These are phyloP conservation scores for Cromileptes altivelis DNA, from an alignment of 2,113 vertebrate species.

Conservation along the genomic window DNA sequence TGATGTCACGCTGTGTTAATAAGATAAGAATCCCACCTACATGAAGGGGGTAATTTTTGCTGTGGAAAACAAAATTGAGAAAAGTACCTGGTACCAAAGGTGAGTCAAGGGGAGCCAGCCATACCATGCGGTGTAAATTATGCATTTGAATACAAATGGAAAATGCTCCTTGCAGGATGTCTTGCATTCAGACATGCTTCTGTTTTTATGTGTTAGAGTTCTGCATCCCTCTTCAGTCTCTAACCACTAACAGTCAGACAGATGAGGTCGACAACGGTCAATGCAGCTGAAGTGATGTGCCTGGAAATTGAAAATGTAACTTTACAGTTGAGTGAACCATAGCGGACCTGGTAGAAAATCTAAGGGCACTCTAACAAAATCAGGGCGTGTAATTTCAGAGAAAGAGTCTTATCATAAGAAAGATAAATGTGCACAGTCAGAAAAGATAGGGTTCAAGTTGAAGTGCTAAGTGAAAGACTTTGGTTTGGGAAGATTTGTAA, in stretches of 20 bases:
- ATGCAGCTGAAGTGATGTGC: not conserved
- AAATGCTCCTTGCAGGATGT: not conserved
- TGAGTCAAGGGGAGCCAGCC: not conserved
- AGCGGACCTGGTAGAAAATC: not conserved
- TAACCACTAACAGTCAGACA: not conserved
- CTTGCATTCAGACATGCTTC: not conserved
- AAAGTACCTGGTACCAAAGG: not conserved
- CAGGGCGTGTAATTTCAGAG: not conserved
- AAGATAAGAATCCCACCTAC: not conserved
- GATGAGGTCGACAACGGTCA: not conserved
- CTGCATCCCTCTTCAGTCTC: not conserved
- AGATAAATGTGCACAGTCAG: not conserved
- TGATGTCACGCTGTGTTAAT: not conserved
- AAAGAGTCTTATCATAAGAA: not conserved
- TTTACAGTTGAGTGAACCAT: not conserved
- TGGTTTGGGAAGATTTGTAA: not conserved
- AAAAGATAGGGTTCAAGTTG: not conserved
- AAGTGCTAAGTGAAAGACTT: not conserved
- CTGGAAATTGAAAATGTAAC: constrained; percentile 8
- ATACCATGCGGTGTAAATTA: not conserved
- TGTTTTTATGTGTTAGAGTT: not conserved
- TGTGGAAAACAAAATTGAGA: not conserved
- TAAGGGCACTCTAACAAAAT: constrained; percentile 4
- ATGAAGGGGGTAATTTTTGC: not conserved
- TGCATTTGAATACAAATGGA: not conserved